Base-by-base conservation (phyloP, 2,113 vertebrate species). In the Clarias batrachus region DNA sequence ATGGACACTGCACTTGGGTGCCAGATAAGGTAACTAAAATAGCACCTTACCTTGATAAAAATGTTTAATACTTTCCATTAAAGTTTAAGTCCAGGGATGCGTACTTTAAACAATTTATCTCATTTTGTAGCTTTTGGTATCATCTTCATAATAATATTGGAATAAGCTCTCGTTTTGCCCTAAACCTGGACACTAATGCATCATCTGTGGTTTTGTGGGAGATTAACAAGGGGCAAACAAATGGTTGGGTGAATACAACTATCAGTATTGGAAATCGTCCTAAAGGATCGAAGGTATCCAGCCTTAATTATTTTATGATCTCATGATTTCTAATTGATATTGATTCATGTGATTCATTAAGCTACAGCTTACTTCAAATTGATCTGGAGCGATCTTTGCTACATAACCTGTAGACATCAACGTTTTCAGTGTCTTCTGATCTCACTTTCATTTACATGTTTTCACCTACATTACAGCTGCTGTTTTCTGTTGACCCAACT, bases 71-170 rank as follows among this genome's bases (percentile, higher is more conserved):
- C 41, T 71, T 71, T 16, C 2, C 17, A 48, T 48, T 48, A 8
- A 48, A 48, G 48, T 48, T 48, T 48, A 48, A 48, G 48, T 5
- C 7, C 48, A 48, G 6, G 48, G 48, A 7, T 48, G 7, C 48
- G 6, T 48, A 48, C 48, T 7, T 48, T 48, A 48, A 48, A 85
- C 71, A 27, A 85, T 63, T n/a, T 63, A 10, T 87, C 7, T 85
- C 90, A 16, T 86, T 1, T 92, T 93, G 84, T 89, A 96, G 95
- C n/a, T 96, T 95, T 88, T 96, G 94, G 94, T 96, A 94, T 88
- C 87, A 94, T 81, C 89, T 94, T 66, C 54, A 89, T 86, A 16
- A 88, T 0, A 1, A 8, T 0, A 0, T 33, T 14, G 57, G 1
- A 2, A 0, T 27, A 5, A 17, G 59, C 5, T 78, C 90, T 52